Percentiles rank a stretch among this genome's conserved stretches.
These are phyloP conservation scores for Chelonus formosanus DNA, from an alignment of 2,888 invertebrate species.

Conservation along the genomic window DNA sequence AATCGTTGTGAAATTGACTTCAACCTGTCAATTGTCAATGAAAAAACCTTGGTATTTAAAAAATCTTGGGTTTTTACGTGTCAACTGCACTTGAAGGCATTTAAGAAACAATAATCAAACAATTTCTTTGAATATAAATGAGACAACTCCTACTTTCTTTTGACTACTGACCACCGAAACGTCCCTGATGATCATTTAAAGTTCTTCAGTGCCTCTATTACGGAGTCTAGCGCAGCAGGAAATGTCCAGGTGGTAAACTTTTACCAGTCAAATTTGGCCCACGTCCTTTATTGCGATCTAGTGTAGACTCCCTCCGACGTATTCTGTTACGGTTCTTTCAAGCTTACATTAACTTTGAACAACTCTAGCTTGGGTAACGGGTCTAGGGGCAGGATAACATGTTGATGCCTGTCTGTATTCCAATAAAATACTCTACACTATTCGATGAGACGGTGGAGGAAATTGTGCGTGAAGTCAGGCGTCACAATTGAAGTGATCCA, in stretches of 20 bases:
- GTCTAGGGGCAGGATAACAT: conserved; percentile 17
- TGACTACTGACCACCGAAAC: conserved; percentile 8
- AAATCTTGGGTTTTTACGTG: no score
- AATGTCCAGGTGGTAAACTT: conserved; percentile 31
- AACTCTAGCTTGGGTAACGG: conserved; percentile 11
- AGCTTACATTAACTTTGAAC: conserved; percentile 31
- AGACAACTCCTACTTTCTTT: no score
- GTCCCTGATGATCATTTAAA: no score
- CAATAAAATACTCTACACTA: background rate
- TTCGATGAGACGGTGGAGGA: conserved; percentile 4
- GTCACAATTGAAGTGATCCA: conserved; percentile 26
- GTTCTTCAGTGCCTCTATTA: background rate
- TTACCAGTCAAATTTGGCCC: background rate
- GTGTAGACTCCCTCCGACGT: conserved; percentile 4
- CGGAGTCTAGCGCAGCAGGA: conserved; percentile 14
- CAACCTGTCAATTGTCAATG: no score
- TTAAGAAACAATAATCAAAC: no score
- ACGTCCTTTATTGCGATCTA: background rate
- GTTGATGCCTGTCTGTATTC: background rate
- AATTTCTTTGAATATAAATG: no score
- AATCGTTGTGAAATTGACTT: no score
- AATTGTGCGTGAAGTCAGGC: conserved; percentile 28
- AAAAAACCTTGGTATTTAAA: no score
- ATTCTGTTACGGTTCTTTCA: conserved; percentile 24
- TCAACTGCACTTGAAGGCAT: no score